Evolutionary conservation across 2,113 vertebrate species (phyloP).

Genomic region (Gnathonemus longibarbis): DNA sequence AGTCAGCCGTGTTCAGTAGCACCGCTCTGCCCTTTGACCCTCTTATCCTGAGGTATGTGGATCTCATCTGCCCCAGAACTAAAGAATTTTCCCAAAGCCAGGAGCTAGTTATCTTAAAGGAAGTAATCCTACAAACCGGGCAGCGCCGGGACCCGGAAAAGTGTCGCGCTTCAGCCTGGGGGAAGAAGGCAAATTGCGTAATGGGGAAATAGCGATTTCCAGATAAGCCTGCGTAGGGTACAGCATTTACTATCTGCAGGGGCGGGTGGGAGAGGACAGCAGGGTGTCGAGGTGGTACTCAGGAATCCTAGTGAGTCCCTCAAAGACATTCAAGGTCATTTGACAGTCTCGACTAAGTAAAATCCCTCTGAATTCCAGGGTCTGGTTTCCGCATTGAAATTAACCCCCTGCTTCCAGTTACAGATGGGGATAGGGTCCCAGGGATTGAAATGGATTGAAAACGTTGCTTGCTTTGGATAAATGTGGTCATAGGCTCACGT

Average conservation of each 20-base stretch:
- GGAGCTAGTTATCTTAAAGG: slow-evolving; percentile 11
- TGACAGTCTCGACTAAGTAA: slow-evolving; percentile 1
- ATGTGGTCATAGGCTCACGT: background rate
- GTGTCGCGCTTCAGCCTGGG: background rate
- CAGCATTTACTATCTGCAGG: background rate
- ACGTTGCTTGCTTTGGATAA: background rate
- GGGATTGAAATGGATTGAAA: background rate
- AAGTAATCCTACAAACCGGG: slow-evolving; percentile 1
- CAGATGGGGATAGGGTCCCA: background rate
- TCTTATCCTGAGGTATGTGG: slow-evolving; percentile 33
- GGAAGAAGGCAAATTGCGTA: background rate
- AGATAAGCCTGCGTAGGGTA: background rate
- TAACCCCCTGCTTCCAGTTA: background rate
- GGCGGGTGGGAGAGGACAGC: too few relatives aligned
- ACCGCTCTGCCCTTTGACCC: slow-evolving; percentile 7
- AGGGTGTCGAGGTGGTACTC: background rate
- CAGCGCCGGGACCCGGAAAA: background rate
- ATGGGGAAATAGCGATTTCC: background rate
- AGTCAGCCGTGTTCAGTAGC: slow-evolving; percentile 26
- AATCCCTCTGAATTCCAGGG: background rate
- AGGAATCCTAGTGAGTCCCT: background rate
- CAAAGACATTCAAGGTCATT: background rate
- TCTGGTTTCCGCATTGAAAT: background rate
- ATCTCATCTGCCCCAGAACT: slow-evolving; percentile 25
- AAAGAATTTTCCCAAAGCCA: slow-evolving; percentile 16